Conservation (phyloP, 2,113 vertebrate species). For the Bubo blakistoni region DNA sequence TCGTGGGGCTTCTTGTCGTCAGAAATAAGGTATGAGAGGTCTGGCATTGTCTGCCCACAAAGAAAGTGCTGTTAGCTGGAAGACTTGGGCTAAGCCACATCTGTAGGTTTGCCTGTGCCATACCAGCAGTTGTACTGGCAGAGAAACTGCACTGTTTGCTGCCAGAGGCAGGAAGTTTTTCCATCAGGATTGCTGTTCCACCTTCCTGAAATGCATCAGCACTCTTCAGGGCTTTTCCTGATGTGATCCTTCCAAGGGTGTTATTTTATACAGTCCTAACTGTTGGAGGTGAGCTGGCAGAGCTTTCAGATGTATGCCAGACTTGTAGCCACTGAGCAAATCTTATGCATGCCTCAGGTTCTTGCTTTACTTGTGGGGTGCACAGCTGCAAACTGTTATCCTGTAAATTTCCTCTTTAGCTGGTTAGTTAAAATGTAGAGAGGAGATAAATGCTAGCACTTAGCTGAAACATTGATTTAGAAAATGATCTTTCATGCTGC, state of each 20-base stretch:
- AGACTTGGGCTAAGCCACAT: not conserved
- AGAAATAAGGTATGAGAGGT: not conserved
- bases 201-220: not conserved
- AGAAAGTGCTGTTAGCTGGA: not conserved
- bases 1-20: not conserved
- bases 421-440: not conserved
- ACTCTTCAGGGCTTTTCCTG: not conserved
- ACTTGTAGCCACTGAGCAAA: not conserved
- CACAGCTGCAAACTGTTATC: not conserved
- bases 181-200: not conserved
- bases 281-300: not conserved
- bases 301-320: not conserved
- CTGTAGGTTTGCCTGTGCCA: not conserved
- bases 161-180: not conserved
- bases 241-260: not conserved
- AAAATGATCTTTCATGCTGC: not conserved
- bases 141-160: not conserved
- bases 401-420: not conserved
- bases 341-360: not conserved
- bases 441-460: not conserved
- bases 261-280: not conserved
- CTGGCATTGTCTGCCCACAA: not conserved
- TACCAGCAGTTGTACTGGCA: not conserved
- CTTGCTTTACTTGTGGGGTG: not conserved
- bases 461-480: not conserved